These are phyloP conservation scores for Zalophus californianus DNA, from an alignment of 2,797 vertebrate species.

Conservation along the genomic window DNA sequence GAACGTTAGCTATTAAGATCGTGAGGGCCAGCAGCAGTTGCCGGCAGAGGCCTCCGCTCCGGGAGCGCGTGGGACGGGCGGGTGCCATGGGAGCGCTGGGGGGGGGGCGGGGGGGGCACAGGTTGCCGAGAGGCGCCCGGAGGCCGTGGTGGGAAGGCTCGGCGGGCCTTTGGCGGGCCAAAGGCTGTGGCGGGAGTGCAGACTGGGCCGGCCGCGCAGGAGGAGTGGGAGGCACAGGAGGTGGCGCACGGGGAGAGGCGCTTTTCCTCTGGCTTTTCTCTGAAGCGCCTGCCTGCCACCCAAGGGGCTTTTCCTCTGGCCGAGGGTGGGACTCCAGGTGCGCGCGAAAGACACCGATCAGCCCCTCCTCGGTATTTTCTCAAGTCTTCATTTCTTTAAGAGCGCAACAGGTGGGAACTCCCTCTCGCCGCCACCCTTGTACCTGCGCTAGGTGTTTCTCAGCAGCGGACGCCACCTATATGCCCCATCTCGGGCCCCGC, in stretches of 20 bases:
- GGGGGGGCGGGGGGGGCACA: neutral
- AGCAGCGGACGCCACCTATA: slow-evolving; percentile 41
- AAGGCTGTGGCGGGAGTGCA: neutral
- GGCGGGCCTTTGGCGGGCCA: too few species aligned
- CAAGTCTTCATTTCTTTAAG: slow-evolving; percentile 56
- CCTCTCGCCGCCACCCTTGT: slow-evolving; percentile 58
- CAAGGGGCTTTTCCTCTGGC: slow-evolving; percentile 75
- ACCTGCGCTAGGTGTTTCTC: slow-evolving; percentile 60
- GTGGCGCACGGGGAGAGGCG: neutral
- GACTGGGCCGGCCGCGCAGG: neutral
- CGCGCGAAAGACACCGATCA: neutral
- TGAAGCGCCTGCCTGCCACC: neutral
- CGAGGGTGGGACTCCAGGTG: slow-evolving; percentile 73
- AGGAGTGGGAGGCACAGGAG: neutral
- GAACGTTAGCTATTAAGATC: neutral
- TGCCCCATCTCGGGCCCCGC: neutral
- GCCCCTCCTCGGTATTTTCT: slow-evolving; percentile 72
- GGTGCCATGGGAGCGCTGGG: slow-evolving; percentile 64
- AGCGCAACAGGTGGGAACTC: slow-evolving; percentile 56
- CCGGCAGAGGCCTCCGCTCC: neutral
- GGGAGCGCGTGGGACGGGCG: neutral
- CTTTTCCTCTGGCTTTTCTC: slow-evolving; percentile 13
- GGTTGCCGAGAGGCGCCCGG: neutral
- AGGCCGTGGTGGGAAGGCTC: neutral
- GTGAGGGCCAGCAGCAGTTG: slow-evolving; percentile 65